Evolutionary conservation across 2,113 vertebrate species (phyloP).

Genomic region (Oreochromis niloticus): DNA sequence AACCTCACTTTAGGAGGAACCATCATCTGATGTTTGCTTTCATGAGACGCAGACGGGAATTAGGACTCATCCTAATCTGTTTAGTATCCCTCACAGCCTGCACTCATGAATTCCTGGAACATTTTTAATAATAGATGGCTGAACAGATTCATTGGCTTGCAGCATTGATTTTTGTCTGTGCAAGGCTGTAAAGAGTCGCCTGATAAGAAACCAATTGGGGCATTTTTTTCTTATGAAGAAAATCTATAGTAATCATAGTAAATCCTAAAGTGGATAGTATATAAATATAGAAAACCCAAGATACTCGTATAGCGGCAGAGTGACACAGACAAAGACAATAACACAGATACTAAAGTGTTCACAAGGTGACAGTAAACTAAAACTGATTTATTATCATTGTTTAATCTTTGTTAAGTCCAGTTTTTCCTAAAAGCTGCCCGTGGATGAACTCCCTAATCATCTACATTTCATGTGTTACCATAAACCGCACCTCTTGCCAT

Average conservation of each 20-base stretch:
- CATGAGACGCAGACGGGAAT: not conserved
- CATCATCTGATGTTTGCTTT: not conserved
- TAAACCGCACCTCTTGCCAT: not conserved
- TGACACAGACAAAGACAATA: not conserved
- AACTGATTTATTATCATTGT: not conserved
- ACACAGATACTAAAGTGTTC: not conserved
- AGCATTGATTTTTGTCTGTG: conserved; percentile 26
- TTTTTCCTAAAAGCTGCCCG: not conserved
- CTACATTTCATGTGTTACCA: conserved; percentile 3
- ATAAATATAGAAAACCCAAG: not conserved
- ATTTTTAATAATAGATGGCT: conserved; percentile 53
- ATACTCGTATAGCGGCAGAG: not conserved
- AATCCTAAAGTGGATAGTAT: not conserved
- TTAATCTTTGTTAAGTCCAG: not conserved
- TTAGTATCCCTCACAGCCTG: conserved; percentile 17
- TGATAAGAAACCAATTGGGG: conserved; percentile 1
- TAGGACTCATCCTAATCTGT: conserved; percentile 20
- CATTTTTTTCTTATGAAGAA: not conserved
- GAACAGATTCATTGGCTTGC: conserved; percentile 5
- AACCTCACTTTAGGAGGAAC: not conserved
- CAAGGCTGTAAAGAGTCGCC: conserved; percentile 3
- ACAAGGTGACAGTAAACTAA: not conserved
- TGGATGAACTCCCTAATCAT: not conserved
- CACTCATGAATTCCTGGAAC: conserved; percentile 20
- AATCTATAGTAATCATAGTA: conserved; percentile 5